Evolutionary conservation across 2,797 vertebrate species (phyloP).

Genomic region (Furcifer pardalis): DNA sequence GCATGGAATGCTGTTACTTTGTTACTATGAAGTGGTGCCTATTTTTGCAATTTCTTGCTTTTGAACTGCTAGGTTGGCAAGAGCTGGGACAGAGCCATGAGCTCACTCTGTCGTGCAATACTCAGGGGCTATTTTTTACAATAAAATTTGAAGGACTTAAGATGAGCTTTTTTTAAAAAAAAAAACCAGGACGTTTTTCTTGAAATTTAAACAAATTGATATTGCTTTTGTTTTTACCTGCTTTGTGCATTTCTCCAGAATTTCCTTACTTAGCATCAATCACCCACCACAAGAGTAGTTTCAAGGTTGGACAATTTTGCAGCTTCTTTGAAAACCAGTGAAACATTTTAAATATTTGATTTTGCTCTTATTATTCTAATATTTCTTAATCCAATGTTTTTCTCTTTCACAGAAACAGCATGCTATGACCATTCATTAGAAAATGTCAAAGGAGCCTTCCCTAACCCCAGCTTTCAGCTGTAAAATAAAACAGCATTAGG

Average conservation of each 20-base stretch:
- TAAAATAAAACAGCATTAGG: neutral
- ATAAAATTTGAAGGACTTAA: neutral
- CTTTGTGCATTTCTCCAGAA: neutral
- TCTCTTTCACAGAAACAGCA: neutral
- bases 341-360: neutral
- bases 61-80: no score
- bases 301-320: conserved; percentile 12
- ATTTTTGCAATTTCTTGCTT: no score
- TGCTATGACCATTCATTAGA: conserved; percentile 1
- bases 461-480: neutral
- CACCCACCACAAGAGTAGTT: neutral
- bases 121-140: neutral
- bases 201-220: neutral
- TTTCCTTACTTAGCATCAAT: conserved; percentile 1
- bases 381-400: neutral
- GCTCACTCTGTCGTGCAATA: no score
- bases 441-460: neutral
- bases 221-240: neutral
- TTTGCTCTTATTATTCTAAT: neutral
- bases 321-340: neutral
- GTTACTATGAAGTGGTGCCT: no score
- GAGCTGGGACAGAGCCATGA: no score
- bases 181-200: neutral
- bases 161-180: neutral
- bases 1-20: no score